Evolutionary conservation across 2,113 vertebrate species (phyloP).

Genomic region (Tricholaema leucomelas): DNA sequence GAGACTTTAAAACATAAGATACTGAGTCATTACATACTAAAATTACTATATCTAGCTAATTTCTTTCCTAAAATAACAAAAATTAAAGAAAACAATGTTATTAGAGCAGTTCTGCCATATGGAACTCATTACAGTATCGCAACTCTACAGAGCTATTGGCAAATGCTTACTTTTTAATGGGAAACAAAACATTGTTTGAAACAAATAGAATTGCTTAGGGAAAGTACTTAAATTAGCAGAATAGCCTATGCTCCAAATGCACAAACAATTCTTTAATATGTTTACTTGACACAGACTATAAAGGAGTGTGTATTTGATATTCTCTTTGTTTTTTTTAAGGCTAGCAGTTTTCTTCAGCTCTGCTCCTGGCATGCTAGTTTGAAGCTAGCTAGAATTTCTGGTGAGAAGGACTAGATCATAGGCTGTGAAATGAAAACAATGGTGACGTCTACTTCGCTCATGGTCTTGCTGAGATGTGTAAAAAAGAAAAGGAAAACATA

Average conservation of each 20-base stretch:
- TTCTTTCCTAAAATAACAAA: background rate
- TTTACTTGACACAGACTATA: background rate
- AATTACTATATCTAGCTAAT: background rate
- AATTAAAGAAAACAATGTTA: background rate
- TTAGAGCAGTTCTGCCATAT: conserved; percentile 14
- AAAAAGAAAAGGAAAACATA: too few relatives aligned
- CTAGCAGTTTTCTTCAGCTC: background rate
- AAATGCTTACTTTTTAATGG: conserved; percentile 26
- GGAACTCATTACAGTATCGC: conserved; percentile 28
- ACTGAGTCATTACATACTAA: background rate
- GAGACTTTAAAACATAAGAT: background rate
- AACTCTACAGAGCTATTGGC: conserved; percentile 9
- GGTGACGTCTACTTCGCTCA: too few relatives aligned
- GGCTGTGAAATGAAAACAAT: too few relatives aligned
- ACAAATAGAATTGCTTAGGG: conserved; percentile 10
- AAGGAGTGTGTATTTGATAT: background rate
- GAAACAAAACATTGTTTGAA: conserved; percentile 12
- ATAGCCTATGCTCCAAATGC: background rate
- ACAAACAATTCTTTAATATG: background rate
- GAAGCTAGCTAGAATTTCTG: too few relatives aligned
- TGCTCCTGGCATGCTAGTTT: too few relatives aligned
- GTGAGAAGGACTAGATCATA: too few relatives aligned
- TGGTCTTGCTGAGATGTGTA: too few relatives aligned
- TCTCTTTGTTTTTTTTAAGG: background rate
- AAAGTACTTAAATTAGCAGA: conserved; percentile 14